Evolutionary conservation across 2,888 invertebrate species (phyloP).

Genomic region (Epicampocera succincta): DNA sequence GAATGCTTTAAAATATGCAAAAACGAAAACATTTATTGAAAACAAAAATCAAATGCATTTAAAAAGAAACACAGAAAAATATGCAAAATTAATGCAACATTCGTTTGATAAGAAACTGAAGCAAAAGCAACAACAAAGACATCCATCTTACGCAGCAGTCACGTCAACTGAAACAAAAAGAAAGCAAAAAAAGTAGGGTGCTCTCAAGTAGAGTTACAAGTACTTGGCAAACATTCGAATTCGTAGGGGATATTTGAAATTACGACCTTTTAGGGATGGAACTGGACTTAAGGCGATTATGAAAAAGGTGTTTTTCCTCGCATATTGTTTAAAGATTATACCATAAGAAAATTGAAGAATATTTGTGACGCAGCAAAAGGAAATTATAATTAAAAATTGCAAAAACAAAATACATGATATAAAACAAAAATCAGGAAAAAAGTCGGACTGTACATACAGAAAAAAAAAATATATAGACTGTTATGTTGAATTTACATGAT

Average conservation of each 20-base stretch:
- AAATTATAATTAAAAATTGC: too few relatives aligned
- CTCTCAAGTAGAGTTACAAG: conserved; percentile 31
- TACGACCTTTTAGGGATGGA: conserved; percentile 71
- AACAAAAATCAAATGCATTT: conserved; percentile 23
- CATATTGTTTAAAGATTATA: conserved; percentile 13
- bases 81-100: conserved; percentile 47
- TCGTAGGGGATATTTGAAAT: not conserved
- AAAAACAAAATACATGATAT: too few relatives aligned
- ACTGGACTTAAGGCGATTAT: conserved; percentile 72
- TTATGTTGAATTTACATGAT: too few relatives aligned
- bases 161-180: conserved; percentile 3
- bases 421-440: too few relatives aligned
- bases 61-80: conserved; percentile 34
- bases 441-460: too few relatives aligned
- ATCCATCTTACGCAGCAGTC: conserved; percentile 20
- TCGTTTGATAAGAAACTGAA: conserved; percentile 7
- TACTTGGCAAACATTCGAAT: conserved; percentile 2
- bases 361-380: not conserved
- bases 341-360: conserved; percentile 11
- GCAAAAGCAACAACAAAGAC: conserved; percentile 41
- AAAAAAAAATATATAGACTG: too few relatives aligned
- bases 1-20: conserved; percentile 73
- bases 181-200: conserved; percentile 1
- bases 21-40: conserved; percentile 5
- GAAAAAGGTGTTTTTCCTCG: conserved; percentile 13